phyloP scores from a whole-genome alignment of 2,797 vertebrate genomes.

The Esox masquinongy region DNA sequence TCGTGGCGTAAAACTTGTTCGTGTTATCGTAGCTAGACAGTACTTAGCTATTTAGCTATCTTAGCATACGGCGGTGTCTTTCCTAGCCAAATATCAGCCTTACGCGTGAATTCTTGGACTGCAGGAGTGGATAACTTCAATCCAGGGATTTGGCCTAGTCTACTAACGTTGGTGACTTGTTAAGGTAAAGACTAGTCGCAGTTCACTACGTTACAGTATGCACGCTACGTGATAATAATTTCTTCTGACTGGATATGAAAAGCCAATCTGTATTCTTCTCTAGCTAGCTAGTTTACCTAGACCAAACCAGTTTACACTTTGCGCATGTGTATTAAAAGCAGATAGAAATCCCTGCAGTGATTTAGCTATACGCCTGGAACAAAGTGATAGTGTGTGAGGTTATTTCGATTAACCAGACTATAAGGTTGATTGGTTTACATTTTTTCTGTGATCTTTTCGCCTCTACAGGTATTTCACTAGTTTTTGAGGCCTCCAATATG shows the following conservation, averaged over 20 bases:
- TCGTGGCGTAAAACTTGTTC: conserved; percentile 1
- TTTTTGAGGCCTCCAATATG: conserved; percentile 69
- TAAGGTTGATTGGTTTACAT: not conserved
- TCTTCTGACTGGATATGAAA: not conserved
- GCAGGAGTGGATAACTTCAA: conserved; percentile 14
- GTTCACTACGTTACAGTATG: not conserved
- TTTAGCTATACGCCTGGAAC: no score
- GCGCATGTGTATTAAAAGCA: not conserved
- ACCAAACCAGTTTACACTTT: not conserved
- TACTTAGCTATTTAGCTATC: not conserved
- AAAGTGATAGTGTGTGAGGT: no score
- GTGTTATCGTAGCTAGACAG: not conserved
- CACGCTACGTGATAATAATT: not conserved
- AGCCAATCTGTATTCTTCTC: not conserved
- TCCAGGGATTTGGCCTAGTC: conserved; percentile 24
- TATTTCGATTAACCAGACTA: no score
- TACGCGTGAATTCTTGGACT: not conserved
- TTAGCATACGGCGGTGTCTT: not conserved
- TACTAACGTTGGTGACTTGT: not conserved
- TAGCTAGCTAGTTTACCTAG: not conserved
- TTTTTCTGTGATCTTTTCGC: not conserved
- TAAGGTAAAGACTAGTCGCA: not conserved
- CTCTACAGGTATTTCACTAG: conserved; percentile 24
- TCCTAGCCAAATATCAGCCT: not conserved
- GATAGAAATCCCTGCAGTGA: not conserved